These are phyloP conservation scores for Kryptopterus vitreolus DNA, from an alignment of 2,797 vertebrate genomes.

Conservation along the genomic window DNA sequence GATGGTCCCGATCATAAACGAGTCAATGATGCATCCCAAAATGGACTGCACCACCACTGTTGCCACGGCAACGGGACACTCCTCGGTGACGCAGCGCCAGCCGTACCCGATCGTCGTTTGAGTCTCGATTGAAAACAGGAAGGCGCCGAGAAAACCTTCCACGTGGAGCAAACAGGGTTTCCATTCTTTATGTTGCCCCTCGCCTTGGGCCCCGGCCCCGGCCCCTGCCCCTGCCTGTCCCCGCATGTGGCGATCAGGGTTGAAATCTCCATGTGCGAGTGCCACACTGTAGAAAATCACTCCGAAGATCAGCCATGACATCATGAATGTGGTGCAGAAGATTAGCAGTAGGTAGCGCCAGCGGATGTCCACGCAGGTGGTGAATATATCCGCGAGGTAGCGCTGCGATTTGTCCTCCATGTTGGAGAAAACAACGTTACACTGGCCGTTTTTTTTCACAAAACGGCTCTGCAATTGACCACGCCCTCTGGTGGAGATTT, in stretches of 20 bases:
- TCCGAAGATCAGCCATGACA: conserved; percentile 93
- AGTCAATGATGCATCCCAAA: conserved; percentile 94
- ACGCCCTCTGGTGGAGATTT: conserved; percentile 71
- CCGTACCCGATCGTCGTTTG: conserved; percentile 97
- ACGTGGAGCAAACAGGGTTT: conserved; percentile 92
- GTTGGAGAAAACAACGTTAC: conserved; percentile 92
- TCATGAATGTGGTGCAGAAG: conserved; percentile 86
- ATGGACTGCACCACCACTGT: conserved; percentile 93
- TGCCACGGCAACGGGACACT: conserved; percentile 86
- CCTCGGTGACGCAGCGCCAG: conserved; percentile 93
- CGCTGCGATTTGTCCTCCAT: conserved; percentile 91
- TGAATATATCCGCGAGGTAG: conserved; percentile 95
- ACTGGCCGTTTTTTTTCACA: conserved; percentile 95
- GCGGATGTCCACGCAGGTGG: conserved; percentile 94
- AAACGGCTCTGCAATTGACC: conserved; percentile 88
- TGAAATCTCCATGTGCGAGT: conserved; percentile 89
- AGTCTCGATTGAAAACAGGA: conserved; percentile 95
- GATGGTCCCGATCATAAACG: conserved; percentile 97
- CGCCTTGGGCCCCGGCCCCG: conserved; percentile 25
- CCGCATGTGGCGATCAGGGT: conserved; percentile 52
- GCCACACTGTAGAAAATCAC: conserved; percentile 90
- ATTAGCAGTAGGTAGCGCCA: conserved; percentile 95
- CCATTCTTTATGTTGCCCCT: conserved; percentile 57
- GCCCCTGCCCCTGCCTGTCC: conserved; percentile 55
- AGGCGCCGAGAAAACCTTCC: conserved; percentile 88